Evolutionary conservation across 2,888 invertebrate species (phyloP).

Genomic region (Eueremaeus valkanovi): DNA sequence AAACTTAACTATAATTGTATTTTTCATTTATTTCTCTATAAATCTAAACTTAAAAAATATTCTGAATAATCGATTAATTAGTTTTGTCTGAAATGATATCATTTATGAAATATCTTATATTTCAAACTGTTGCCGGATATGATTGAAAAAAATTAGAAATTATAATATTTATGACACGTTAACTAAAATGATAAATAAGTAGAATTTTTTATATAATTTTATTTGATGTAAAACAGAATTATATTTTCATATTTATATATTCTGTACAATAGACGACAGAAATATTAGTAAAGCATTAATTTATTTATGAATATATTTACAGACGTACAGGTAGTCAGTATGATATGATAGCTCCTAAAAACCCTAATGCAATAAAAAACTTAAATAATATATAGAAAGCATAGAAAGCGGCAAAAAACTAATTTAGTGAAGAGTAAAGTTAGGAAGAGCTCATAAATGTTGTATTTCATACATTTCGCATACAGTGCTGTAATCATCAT

Average conservation of each 20-base stretch:
- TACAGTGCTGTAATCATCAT: constrained; percentile 14
- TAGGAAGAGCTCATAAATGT: constrained; percentile 26
- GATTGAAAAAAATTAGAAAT: too few species aligned
- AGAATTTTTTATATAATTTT: too few species aligned
- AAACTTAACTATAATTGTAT: too few species aligned
- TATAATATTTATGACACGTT: too few species aligned
- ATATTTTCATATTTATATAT: background rate
- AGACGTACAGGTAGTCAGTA: background rate
- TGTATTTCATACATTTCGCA: constrained; percentile 24
- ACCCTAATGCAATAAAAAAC: constrained; percentile 20
- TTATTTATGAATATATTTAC: background rate
- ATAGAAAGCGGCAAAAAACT: constrained; percentile 20
- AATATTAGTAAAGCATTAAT: background rate
- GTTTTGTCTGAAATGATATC: background rate
- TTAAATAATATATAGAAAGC: constrained; percentile 32
- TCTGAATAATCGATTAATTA: too few species aligned
- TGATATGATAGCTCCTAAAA: background rate
- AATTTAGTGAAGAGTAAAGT: constrained; percentile 16
- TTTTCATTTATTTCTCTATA: too few species aligned
- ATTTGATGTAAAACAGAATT: too few species aligned
- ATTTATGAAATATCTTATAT: too few species aligned
- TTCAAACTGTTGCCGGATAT: too few species aligned
- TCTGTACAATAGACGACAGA: background rate
- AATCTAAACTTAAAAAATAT: too few species aligned
- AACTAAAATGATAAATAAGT: too few species aligned